Evolutionary conservation across 2,113 vertebrate genomes (phyloP).

Genomic region (Leptodactylus fuscus): DNA sequence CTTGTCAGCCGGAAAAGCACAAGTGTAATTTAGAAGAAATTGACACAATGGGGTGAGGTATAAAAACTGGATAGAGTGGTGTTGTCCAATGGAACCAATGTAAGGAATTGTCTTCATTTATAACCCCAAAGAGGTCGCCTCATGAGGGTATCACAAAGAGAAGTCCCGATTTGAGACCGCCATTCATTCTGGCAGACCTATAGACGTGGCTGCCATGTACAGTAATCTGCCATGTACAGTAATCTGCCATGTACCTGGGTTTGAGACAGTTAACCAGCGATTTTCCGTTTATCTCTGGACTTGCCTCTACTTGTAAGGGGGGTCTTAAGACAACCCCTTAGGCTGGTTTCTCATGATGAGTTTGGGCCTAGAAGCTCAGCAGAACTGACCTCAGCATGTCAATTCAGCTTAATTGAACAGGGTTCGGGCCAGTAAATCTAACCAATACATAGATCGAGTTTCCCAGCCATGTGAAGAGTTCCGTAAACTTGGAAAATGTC

Average conservation of each 20-base stretch:
- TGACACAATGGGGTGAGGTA: neutral
- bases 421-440: too few relatives aligned
- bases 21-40: neutral
- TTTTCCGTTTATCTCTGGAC: neutral
- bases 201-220: too few relatives aligned
- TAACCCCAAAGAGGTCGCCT: neutral
- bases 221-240: neutral
- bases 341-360: too few relatives aligned
- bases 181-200: too few relatives aligned
- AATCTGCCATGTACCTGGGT: neutral
- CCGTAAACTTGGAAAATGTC: too few relatives aligned
- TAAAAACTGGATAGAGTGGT: neutral
- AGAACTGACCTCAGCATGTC: too few relatives aligned
- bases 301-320: neutral
- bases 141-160: neutral
- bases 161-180: neutral
- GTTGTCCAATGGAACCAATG: neutral
- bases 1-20: slow-evolving; percentile 15
- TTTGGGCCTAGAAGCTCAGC: too few relatives aligned
- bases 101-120: neutral
- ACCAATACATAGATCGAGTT: too few relatives aligned
- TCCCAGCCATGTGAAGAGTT: too few relatives aligned
- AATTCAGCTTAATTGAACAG: too few relatives aligned
- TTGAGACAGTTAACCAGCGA: neutral
- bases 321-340: too few relatives aligned